Conservation (phyloP, 2,888 invertebrate species). For the Adelphocoris suturalis region DNA sequence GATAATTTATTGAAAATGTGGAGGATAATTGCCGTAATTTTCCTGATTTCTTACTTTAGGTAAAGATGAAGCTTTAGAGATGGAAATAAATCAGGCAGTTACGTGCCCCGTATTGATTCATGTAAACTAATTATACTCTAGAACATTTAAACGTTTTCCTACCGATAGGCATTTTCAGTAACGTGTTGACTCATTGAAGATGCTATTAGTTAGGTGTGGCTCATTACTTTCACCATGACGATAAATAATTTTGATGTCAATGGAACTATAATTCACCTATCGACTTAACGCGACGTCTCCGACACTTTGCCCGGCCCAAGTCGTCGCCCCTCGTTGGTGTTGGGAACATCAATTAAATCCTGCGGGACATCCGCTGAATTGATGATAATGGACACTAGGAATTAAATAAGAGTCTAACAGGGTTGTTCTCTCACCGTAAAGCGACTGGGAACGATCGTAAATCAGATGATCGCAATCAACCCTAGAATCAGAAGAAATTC, state of each 20-base stretch:
- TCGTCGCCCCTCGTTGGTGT: conserved; percentile 15
- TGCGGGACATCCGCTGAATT: conserved; percentile 15
- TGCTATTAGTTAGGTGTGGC: background rate
- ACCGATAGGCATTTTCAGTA: background rate
- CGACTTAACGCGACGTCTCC: background rate
- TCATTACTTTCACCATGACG: conserved; percentile 20
- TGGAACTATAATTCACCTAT: conserved; percentile 31
- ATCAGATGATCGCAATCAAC: background rate
- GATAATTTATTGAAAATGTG: too few relatives aligned
- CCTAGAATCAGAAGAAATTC: background rate
- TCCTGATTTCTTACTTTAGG: too few relatives aligned
- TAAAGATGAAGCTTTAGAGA: too few relatives aligned
- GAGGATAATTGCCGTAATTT: too few relatives aligned
- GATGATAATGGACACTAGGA: conserved; percentile 38
- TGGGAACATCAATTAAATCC: background rate
- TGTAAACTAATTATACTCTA: too few relatives aligned
- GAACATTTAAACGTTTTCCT: too few relatives aligned
- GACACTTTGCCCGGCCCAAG: background rate
- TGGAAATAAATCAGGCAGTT: too few relatives aligned
- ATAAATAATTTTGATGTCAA: conserved; percentile 24
- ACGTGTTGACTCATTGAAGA: background rate
- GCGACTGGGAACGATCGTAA: background rate
- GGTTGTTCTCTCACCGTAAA: background rate
- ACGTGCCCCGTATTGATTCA: too few relatives aligned
- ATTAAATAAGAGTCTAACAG: conserved; percentile 16